Evolutionary conservation across 1,140 invertebrate genomes (phyloP).

Genomic region (Drosophila simulans): DNA sequence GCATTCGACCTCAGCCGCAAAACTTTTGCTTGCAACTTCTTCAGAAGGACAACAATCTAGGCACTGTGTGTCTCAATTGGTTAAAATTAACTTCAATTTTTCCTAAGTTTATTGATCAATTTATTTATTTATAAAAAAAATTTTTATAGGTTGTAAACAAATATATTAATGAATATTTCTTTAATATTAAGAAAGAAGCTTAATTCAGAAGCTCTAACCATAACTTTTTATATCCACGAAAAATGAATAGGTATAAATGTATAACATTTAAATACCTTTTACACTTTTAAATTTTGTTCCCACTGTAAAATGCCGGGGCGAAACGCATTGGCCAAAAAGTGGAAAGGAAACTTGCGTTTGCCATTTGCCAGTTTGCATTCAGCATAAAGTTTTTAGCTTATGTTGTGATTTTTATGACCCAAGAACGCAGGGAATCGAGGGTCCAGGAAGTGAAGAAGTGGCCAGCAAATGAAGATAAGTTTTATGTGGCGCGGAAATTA

Average conservation of each 20-base stretch:
- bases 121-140: neutral
- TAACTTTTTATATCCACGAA: no score
- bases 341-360: slow-evolving; percentile 70
- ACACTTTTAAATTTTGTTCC: neutral
- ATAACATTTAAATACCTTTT: neutral
- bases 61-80: slow-evolving; percentile 8
- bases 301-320: slow-evolving; percentile 24
- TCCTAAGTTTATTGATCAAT: neutral
- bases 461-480: slow-evolving; percentile 76
- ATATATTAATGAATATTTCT: neutral
- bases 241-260: no score
- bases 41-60: slow-evolving; percentile 23
- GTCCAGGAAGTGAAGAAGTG: slow-evolving; percentile 13
- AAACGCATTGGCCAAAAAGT: slow-evolving; percentile 70
- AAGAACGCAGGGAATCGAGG: slow-evolving; percentile 11
- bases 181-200: no score
- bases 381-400: slow-evolving; percentile 81
- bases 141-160: neutral
- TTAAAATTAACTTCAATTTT: neutral
- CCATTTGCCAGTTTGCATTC: slow-evolving; percentile 78
- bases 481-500: slow-evolving; percentile 82
- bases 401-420: slow-evolving; percentile 78
- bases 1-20: slow-evolving; percentile 72
- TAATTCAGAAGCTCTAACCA: no score
- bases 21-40: slow-evolving; percentile 66